Evolutionary conservation across 2,797 vertebrate species (phyloP).

Genomic region (Gallirallus australis): DNA sequence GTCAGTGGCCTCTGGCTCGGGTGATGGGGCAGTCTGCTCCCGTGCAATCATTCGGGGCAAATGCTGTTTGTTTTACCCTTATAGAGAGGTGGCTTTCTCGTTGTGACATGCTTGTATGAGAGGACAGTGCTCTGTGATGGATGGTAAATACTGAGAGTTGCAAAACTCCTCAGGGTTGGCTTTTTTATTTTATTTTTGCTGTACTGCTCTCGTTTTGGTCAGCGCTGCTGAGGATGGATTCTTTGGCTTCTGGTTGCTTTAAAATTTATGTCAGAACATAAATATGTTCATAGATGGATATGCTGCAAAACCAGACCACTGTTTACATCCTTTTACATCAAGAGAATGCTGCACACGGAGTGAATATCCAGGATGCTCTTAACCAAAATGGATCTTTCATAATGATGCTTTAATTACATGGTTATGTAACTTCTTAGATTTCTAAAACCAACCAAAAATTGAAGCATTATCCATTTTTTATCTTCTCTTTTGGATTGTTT

Average conservation of each 20-base stretch:
- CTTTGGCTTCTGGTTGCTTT: neutral
- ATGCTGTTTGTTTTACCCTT: slow-evolving; percentile 67
- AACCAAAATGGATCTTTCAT: neutral
- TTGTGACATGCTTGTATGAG: slow-evolving; percentile 24
- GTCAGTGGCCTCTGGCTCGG: slow-evolving; percentile 50
- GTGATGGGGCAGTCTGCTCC: slow-evolving; percentile 64
- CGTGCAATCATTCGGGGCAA: slow-evolving; percentile 45
- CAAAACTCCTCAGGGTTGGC: neutral
- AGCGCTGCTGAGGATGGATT: fast-evolving
- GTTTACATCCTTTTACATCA: neutral
- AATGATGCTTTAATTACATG: neutral
- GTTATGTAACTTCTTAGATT: slow-evolving; percentile 20
- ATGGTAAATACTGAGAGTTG: neutral
- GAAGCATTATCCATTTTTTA: neutral
- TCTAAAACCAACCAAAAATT: neutral
- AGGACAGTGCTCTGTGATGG: neutral
- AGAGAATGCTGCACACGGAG: neutral
- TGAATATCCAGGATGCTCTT: neutral
- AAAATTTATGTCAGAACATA: neutral
- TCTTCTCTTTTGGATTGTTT: neutral
- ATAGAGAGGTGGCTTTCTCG: slow-evolving; percentile 42
- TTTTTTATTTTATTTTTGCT: neutral
- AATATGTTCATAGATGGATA: neutral
- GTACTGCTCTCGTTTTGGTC: neutral
- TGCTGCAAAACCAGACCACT: neutral